These are phyloP conservation scores for Amphiprion clarkii DNA, from an alignment of 2,797 vertebrate species.

Conservation along the genomic window DNA sequence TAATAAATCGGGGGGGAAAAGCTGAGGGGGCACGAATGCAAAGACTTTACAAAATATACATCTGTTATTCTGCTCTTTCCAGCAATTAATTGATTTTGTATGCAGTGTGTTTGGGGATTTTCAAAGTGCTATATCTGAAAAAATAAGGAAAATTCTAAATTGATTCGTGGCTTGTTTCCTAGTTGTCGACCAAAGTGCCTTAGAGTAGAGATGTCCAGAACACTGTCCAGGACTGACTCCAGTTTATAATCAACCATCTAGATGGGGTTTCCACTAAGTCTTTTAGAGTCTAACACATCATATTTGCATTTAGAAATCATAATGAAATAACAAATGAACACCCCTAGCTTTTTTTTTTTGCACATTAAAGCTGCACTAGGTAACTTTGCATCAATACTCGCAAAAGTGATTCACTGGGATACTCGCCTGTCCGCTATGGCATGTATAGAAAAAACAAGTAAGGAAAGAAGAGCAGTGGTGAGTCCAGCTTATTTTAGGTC, in stretches of 20 bases:
- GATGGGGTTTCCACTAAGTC: neutral
- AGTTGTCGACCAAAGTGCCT: slow-evolving; percentile 59
- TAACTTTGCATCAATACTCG: slow-evolving; percentile 15
- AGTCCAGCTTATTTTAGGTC: slow-evolving; percentile 6
- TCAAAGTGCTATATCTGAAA: slow-evolving; percentile 67
- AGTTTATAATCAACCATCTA: slow-evolving; percentile 1
- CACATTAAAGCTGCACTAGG: slow-evolving; percentile 44
- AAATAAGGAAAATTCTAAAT: slow-evolving; percentile 28
- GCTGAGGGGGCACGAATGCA: neutral
- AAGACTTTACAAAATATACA: slow-evolving; percentile 73
- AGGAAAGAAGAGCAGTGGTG: neutral
- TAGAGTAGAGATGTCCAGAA: slow-evolving; percentile 20
- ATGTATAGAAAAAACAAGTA: neutral
- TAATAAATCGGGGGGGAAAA: slow-evolving; percentile 27
- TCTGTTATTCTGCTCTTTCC: slow-evolving; percentile 24
- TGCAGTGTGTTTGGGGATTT: slow-evolving; percentile 21
- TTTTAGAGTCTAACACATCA: slow-evolving; percentile 6
- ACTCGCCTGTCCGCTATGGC: neutral
- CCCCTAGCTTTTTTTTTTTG: neutral
- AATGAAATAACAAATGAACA: slow-evolving; percentile 13
- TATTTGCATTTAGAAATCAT: slow-evolving; percentile 23
- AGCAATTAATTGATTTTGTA: slow-evolving; percentile 20
- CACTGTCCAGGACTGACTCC: slow-evolving; percentile 19
- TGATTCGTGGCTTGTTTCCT: slow-evolving; percentile 66
- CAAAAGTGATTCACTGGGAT: neutral